A percentile compares a stretch with the other conserved stretches of the same genome.
Conservation (phyloP, 2,113 vertebrate species). For the Siniperca knerii region DNA sequence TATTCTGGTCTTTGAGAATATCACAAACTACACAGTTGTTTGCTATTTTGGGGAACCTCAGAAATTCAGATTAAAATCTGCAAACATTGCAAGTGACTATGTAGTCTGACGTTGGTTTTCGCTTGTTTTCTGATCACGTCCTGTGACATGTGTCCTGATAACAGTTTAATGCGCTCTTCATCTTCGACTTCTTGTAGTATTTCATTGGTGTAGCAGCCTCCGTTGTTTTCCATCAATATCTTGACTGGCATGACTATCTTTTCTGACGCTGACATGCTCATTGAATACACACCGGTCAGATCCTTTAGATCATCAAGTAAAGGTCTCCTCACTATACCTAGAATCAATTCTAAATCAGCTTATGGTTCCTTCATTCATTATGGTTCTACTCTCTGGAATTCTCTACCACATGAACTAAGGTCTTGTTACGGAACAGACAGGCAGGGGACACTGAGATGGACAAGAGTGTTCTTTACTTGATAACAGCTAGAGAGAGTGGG, state of each 20-base stretch:
- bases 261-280: too few species aligned
- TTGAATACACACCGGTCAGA: too few species aligned
- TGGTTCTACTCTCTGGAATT: too few species aligned
- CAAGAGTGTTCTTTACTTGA: too few species aligned
- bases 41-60: neutral
- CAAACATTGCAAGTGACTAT: neutral
- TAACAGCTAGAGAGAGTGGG: too few species aligned
- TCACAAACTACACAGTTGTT: neutral
- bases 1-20: neutral
- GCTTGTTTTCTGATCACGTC: conserved; percentile 17
- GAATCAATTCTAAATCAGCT: too few species aligned
- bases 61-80: neutral
- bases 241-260: neutral
- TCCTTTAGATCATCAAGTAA: too few species aligned
- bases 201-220: conserved; percentile 12
- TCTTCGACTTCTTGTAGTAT: neutral
- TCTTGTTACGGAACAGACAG: too few species aligned
- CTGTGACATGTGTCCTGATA: neutral
- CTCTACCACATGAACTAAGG: too few species aligned
- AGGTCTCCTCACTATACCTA: too few species aligned
- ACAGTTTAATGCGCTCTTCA: neutral
- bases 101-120: conserved; percentile 63
- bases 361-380: too few species aligned
- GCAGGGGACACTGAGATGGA: too few species aligned
- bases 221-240: neutral